Conservation (phyloP, 2,888 invertebrate species). For the Metellina segmentata region DNA sequence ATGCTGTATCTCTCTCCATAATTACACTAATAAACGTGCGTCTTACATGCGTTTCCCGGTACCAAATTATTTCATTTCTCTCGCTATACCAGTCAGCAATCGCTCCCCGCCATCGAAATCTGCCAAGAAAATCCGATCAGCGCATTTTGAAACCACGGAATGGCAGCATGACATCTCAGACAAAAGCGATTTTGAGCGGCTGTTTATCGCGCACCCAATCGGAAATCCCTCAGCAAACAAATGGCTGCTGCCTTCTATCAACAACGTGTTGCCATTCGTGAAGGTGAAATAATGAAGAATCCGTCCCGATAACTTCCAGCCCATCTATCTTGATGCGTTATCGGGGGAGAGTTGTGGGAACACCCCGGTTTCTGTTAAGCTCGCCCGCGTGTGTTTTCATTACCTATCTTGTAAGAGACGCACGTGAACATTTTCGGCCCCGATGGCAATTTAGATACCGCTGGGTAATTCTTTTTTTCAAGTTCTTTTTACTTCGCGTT, state of each 20-base stretch:
- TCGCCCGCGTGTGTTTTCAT: slow-evolving; percentile 50
- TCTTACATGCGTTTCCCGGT: not conserved
- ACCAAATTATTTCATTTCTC: slow-evolving; percentile 12
- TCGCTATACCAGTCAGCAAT: not conserved
- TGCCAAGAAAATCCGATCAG: slow-evolving; percentile 13
- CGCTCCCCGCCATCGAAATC: not conserved
- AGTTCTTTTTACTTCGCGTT: slow-evolving; percentile 60
- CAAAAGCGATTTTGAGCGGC: not conserved
- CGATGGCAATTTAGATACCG: slow-evolving; percentile 74
- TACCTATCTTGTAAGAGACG: slow-evolving; percentile 58
- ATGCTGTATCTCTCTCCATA: slow-evolving; percentile 3
- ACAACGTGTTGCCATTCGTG: slow-evolving; percentile 60
- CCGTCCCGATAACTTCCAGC: slow-evolving; percentile 51
- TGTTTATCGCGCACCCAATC: slow-evolving; percentile 46
- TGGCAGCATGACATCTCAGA: slow-evolving; percentile 3
- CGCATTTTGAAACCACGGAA: slow-evolving; percentile 4
- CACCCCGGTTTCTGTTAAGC: slow-evolving; percentile 46
- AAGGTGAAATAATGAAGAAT: slow-evolving; percentile 74
- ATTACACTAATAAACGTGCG: slow-evolving; percentile 19
- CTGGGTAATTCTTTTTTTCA: slow-evolving; percentile 37
- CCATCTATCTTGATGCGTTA: slow-evolving; percentile 61
- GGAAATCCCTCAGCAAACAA: slow-evolving; percentile 26
- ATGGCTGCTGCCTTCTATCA: slow-evolving; percentile 43
- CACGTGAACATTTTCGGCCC: slow-evolving; percentile 67
- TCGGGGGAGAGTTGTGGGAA: slow-evolving; percentile 18